A percentile compares a stretch with the other conserved stretches of the same genome.
phyloP scores from a whole-genome alignment of 2,888 invertebrate species.

The Archips xylosteana region DNA sequence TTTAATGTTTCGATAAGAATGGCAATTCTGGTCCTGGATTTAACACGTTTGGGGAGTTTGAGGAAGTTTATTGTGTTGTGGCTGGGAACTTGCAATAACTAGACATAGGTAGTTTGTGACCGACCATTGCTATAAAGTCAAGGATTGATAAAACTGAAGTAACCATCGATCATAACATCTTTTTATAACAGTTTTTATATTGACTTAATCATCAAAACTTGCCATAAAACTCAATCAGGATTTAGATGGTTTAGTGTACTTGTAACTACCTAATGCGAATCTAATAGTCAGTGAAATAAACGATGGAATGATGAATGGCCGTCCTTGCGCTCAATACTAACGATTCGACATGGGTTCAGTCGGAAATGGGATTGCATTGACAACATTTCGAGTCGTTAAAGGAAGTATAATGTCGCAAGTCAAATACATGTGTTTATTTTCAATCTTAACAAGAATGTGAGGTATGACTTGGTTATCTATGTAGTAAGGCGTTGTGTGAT shows the following conservation, averaged over 20 bases:
- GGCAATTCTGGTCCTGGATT: no score
- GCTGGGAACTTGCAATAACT: no score
- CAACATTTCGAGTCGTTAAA: not conserved
- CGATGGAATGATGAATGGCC: conserved; percentile 4
- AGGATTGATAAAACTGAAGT: not conserved
- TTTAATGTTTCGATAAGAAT: not conserved
- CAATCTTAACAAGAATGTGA: not conserved
- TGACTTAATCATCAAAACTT: no score
- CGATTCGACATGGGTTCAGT: conserved; percentile 35
- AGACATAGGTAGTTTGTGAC: not conserved
- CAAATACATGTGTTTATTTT: not conserved
- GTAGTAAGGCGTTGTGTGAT: not conserved
- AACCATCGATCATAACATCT: not conserved
- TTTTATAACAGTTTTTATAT: not conserved
- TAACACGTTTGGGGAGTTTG: no score
- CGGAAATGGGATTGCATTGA: conserved; percentile 6
- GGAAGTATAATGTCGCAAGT: not conserved
- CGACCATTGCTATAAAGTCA: not conserved
- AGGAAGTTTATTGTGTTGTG: no score
- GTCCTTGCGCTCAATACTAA: conserved; percentile 29
- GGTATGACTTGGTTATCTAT: not conserved
- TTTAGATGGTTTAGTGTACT: no score
- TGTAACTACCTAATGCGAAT: conserved; percentile 1
- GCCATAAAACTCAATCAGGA: no score
- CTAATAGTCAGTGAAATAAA: conserved; percentile 12